Base-by-base conservation (phyloP, 2,797 vertebrate genomes). In the Aldrovandia affinis region DNA sequence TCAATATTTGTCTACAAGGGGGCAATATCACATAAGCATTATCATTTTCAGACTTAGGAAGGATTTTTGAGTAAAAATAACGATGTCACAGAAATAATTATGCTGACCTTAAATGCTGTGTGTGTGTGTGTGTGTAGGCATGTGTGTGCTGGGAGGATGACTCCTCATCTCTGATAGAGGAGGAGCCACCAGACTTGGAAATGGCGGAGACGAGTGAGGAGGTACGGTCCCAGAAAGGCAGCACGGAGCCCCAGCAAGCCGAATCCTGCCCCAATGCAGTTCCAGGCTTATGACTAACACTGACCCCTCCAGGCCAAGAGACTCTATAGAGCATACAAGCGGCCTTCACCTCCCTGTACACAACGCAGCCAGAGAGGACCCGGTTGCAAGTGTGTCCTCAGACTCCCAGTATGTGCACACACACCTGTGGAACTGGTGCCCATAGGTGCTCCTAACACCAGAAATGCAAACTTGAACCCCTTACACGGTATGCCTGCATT, bases 151-250 rank as follows among this genome's bases (percentile, higher is more conserved):
- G 82, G 65, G 82, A 81, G 30, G 90, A 86, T 44, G 77, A 18
- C 57, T 85, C 91, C 80, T 90, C 90, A 81, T 55, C 88, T 0
- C 89, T 92, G 0, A 92, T 89, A 2, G 92, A 95, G 59, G 94
- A 93, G 39, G 92, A 93, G 73, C 63, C 89, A 14, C 88, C 93
- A 50, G 84, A 94, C 44, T 85, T 94, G 89, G 94, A 95, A 57
- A 90, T 89, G 84, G 90, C 90, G 28, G 93, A 94, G 80, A 86
- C 92, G 59, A 89, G 33, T 86, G 93, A 90, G 7, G 91, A 91
- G 52, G 14, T 22, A 7, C 25, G 30, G 10, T 59, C 36, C 52
- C 50, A 55, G n/a, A 90, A 85, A 81, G 59, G 68, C 80, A 82
- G n/a, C 28, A 84, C 88, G 80, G 87, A 89, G 78, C 90, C 86